Conservation (phyloP, 2,888 invertebrate species). For the Caenorhabditis afra region DNA sequence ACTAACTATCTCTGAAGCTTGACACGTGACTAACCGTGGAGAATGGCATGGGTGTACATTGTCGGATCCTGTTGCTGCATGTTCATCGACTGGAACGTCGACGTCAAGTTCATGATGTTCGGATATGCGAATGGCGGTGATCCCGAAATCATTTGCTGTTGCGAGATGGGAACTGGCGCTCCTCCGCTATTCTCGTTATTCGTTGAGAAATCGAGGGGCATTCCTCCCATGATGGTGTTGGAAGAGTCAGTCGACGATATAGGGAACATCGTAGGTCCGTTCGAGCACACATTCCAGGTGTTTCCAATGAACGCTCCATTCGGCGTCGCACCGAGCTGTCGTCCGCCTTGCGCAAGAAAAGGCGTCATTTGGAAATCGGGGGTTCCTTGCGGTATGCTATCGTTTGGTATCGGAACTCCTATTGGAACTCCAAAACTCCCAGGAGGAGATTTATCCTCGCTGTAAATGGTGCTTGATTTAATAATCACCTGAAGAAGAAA, state of each 20-base stretch:
- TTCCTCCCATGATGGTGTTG: slow-evolving; percentile 10
- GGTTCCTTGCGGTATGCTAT: slow-evolving; percentile 50
- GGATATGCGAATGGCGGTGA: slow-evolving; percentile 45
- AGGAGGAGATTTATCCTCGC: slow-evolving; percentile 35
- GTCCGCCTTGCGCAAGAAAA: slow-evolving; percentile 65
- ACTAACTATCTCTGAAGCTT: not conserved
- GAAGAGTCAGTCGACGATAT: slow-evolving; percentile 31
- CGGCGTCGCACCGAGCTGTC: slow-evolving; percentile 55
- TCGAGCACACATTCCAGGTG: slow-evolving; percentile 38
- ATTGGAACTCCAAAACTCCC: slow-evolving; percentile 50
- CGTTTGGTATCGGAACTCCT: slow-evolving; percentile 38
- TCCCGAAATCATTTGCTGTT: slow-evolving; percentile 28
- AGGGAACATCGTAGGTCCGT: slow-evolving; percentile 20
- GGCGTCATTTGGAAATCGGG: slow-evolving; percentile 69
- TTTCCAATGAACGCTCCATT: slow-evolving; percentile 68
- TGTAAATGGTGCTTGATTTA: slow-evolving; percentile 8
- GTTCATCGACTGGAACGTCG: slow-evolving; percentile 36
- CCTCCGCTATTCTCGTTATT: slow-evolving; percentile 39
- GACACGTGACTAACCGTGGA: no score
- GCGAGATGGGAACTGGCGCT: not conserved
- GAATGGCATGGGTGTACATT: slow-evolving; percentile 17
- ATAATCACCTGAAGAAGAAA: not conserved
- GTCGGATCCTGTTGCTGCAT: slow-evolving; percentile 43
- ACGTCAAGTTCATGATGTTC: slow-evolving; percentile 43
- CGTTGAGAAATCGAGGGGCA: slow-evolving; percentile 30